Conservation (phyloP, 2,113 vertebrate species). For the Dasyprocta punctata region DNA sequence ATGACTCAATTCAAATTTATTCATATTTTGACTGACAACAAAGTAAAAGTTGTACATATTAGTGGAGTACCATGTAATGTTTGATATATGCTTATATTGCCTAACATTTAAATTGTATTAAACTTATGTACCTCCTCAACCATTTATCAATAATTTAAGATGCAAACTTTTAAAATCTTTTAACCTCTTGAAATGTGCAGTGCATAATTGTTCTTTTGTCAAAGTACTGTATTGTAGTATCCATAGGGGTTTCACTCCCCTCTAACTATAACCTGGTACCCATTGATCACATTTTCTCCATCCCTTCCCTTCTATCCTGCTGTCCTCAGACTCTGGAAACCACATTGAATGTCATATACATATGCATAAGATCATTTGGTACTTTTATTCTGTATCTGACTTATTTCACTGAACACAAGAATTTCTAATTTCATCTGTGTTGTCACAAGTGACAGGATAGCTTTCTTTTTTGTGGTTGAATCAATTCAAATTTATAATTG, state of each 20-base stretch:
- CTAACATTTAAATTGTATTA: background rate
- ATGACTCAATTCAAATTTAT: background rate
- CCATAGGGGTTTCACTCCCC: background rate
- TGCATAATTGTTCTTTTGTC: background rate
- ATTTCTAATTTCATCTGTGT: background rate
- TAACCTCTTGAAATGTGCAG: background rate
- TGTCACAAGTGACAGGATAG: background rate
- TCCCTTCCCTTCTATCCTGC: background rate
- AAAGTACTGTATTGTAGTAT: background rate
- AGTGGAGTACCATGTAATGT: background rate
- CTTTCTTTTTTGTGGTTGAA: background rate
- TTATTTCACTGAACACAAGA: background rate
- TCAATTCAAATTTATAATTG: background rate
- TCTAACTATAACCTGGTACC: background rate
- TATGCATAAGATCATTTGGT: background rate
- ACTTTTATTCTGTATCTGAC: background rate
- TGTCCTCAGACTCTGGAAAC: background rate
- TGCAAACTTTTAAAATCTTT: background rate
- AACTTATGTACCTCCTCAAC: background rate
- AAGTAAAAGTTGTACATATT: background rate
- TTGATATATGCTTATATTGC: background rate
- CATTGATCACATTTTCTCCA: background rate
- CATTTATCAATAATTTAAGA: background rate
- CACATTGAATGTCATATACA: background rate
- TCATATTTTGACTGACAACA: background rate